Evolutionary conservation across 1,140 invertebrate species (phyloP), one percentile per base, ranked within the genome.

Genomic region (Pogonomyrmex barbatus): DNA sequence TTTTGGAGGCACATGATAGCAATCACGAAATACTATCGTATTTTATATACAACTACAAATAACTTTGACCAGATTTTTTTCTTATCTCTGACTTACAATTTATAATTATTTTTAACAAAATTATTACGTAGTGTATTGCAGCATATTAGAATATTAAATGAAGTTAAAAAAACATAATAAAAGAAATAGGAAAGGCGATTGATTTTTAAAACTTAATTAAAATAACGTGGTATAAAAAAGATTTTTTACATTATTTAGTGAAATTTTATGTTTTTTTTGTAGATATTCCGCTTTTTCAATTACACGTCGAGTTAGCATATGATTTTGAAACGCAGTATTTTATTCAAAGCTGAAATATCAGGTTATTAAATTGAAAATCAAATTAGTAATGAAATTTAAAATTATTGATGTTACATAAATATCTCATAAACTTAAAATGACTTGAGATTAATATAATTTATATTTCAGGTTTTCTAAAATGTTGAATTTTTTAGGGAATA

Each of bases 1-100:
- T 70, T 60, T 62, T 50, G 54, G n/a, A 75, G 4, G n/a, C n/a
- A 33, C 54, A 12, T 58, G 10, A 50, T 73, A 47, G 79, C 17
- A 70, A 54, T 81, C 47, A 2, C 36, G 36, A 10, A 75, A 24
- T 75, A 63, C 36, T 65, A 54, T 36, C 10, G 8, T 50, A 24
- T 9, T 50, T 50, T 3, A 65, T 17, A 36, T 65, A 33, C 4
- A 36, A 82, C 58, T 12, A 4, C 17, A 33, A 33, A 5, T 58
- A 45, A 60, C 14, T 12, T 62, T 10, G 24, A 17, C 14, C n/a
- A 73, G 58, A 1, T 3, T 42, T 75, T 56, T 39, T 73, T 39
- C 30, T 52, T 73, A 54, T 24, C 24, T 24, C 0, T 0, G 24
- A 36, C 6, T 4, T 12, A 10, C 0, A 5, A 73, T 52, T 70